These are phyloP conservation scores for Limanda limanda DNA, from an alignment of 2,113 vertebrate genomes.

Conservation along the genomic window DNA sequence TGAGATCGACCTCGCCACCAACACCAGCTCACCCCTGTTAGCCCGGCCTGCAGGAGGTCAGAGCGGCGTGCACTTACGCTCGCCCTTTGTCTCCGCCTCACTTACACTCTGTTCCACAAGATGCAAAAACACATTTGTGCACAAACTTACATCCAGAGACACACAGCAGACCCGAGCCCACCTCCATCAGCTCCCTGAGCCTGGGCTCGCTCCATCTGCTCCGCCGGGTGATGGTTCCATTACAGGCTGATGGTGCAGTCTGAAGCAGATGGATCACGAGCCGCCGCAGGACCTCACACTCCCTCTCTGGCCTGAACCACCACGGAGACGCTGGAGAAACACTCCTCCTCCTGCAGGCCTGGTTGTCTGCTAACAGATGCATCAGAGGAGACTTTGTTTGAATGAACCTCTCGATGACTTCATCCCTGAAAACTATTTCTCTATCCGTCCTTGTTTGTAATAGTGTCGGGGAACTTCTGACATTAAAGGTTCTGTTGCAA, in stretches of 20 bases:
- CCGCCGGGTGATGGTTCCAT: conserved; percentile 27
- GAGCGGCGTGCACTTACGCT: background rate
- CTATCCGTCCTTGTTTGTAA: too few relatives aligned
- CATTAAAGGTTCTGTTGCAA: too few relatives aligned
- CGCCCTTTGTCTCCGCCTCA: conserved; percentile 28
- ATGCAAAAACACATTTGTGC: background rate
- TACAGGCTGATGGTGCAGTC: conserved; percentile 20
- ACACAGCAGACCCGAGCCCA: conserved; percentile 5
- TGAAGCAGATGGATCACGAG: conserved; percentile 9
- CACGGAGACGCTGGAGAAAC: too few relatives aligned
- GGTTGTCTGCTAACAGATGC: too few relatives aligned
- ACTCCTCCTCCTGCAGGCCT: too few relatives aligned
- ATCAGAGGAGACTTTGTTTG: too few relatives aligned
- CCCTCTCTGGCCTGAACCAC: too few relatives aligned
- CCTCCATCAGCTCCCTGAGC: conserved; percentile 24
- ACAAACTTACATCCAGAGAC: background rate
- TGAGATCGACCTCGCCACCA: conserved; percentile 1
- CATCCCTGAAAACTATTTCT: too few relatives aligned
- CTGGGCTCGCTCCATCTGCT: conserved; percentile 19
- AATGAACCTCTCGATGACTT: too few relatives aligned
- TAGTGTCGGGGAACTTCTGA: too few relatives aligned
- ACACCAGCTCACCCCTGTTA: conserved; percentile 39
- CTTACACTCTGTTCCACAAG: background rate
- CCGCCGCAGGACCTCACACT: background rate
- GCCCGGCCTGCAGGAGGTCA: background rate